Evolutionary conservation across 2,797 vertebrate species (phyloP), one percentile per base, ranked within the genome.

Genomic region (Danio aesculapii): DNA sequence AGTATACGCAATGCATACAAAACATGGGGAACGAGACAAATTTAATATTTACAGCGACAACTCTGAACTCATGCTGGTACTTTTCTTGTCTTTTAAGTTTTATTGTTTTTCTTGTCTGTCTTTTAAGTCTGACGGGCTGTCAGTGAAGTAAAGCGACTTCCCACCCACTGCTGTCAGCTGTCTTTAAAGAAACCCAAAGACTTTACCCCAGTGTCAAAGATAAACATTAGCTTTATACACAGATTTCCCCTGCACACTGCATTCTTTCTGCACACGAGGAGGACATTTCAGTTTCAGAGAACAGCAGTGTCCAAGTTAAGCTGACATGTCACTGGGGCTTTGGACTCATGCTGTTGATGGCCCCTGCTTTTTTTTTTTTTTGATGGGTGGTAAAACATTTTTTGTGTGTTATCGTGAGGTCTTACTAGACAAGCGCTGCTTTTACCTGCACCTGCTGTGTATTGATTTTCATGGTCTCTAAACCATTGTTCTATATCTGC

Each of bases 391-490:
- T 71, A 47, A 90, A 90, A 90, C 90, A 90, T 1, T 91, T 91
- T 92, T 89, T 92, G 90, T 89, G 91, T 85, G 87, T 43, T 84
- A 84, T 86, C 88, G 89, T 89, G 89, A 88, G 87, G 90, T 86
- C 88, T 86, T 84, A 88, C 90, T 89, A 91, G 88, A 77, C 85
- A 88, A 88, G 87, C 86, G 50, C 84, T 82, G 89, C 90, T 92
- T 93, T 92, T 92, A 93, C 91, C 90, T 87, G 88, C 75, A 81
- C 86, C 81, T 80, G 88, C 88, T 87, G 87, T 74, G 82, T 91
- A 93, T 93, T 91, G 93, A 93, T 93, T 92, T 90, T 89, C 87
- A 85, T 87, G 88, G 76, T 82, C 74, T 50, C 63, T 55, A 57
- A 55, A 84, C 80, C 77, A 77, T 85, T 70, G 58, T 77, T 84